Conservation (phyloP, 92 coral and sea anemone genomes). For the Parazoanthus atlanticus region DNA sequence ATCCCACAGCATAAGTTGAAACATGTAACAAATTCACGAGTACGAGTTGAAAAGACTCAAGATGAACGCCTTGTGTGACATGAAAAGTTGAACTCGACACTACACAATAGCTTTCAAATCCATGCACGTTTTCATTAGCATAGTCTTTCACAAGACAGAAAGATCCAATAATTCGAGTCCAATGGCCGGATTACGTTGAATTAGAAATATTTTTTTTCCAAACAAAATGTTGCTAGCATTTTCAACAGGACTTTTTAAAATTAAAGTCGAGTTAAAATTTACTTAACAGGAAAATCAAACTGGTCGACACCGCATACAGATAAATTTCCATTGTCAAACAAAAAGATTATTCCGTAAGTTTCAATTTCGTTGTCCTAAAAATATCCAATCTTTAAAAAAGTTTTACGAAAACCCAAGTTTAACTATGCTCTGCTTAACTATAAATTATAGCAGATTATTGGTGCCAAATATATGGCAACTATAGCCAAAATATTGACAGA, state of each 20-base stretch:
- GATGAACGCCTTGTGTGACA: constrained; percentile 25
- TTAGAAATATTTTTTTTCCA: background rate
- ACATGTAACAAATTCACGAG: background rate
- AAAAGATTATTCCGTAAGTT: constrained; percentile 25
- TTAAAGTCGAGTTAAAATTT: background rate
- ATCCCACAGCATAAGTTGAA: background rate
- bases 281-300: constrained; percentile 41
- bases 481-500: constrained; percentile 3
- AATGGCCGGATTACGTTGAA: background rate
- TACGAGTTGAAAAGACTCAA: background rate
- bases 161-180: background rate
- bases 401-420: background rate
- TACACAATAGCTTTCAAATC: constrained; percentile 5
- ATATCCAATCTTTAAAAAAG: background rate
- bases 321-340: constrained; percentile 23
- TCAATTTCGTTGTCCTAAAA: background rate
- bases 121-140: constrained; percentile 79
- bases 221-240: background rate
- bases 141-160: constrained; percentile 39
- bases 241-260: background rate
- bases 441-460: background rate
- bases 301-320: background rate
- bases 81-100: background rate
- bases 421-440: background rate
- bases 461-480: background rate